A percentile compares a stretch with the other conserved stretches of the same genome.
phyloP scores from a whole-genome alignment of 2,888 invertebrate species.

The Poecilus cupreus region DNA sequence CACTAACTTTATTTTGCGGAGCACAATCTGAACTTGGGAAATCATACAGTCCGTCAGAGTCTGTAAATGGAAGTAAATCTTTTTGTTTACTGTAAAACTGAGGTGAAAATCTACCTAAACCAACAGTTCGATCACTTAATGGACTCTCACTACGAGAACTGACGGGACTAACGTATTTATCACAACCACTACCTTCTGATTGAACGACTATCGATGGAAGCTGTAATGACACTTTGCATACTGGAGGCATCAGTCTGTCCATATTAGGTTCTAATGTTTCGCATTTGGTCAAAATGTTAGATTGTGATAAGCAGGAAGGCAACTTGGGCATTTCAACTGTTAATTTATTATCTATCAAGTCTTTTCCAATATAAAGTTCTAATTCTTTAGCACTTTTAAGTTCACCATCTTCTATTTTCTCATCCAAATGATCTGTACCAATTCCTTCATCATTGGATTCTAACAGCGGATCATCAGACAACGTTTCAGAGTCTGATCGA shows the following conservation, averaged over 20 bases:
- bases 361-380: conserved; percentile 73
- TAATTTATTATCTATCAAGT: conserved; percentile 70
- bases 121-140: conserved; percentile 81
- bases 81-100: conserved; percentile 82
- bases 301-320: conserved; percentile 66
- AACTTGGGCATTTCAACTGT: conserved; percentile 67
- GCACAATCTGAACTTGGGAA: conserved; percentile 85
- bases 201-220: conserved; percentile 79
- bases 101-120: conserved; percentile 81
- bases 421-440: conserved; percentile 82
- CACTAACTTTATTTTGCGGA: conserved; percentile 73
- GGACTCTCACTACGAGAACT: conserved; percentile 88
- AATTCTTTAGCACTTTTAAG: conserved; percentile 80
- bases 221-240: conserved; percentile 73
- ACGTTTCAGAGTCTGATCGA: conserved; percentile 83
- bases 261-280: conserved; percentile 74
- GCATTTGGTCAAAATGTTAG: conserved; percentile 74
- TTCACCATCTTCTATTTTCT: conserved; percentile 83
- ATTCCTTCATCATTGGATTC: conserved; percentile 88
- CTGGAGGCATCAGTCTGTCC: conserved; percentile 69
- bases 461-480: conserved; percentile 82
- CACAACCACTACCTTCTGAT: conserved; percentile 73
- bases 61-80: conserved; percentile 81
- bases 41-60: conserved; percentile 87
- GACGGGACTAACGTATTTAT: conserved; percentile 81